phyloP scores from a whole-genome alignment of 2,797 vertebrate genomes.

The Babyrousa celebensis region DNA sequence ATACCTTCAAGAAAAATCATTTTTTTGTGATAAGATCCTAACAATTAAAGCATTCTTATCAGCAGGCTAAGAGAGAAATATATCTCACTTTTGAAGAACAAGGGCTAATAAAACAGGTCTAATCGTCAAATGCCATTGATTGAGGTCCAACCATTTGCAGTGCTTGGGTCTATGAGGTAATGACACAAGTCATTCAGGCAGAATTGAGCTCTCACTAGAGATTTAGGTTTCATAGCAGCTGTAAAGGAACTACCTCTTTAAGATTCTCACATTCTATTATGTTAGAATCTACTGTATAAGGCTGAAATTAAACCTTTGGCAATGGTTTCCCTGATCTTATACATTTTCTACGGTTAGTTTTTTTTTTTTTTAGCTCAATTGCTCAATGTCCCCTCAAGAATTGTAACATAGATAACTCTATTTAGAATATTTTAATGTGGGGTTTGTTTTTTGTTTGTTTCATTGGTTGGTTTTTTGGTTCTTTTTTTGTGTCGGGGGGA shows the following conservation, averaged over 20 bases:
- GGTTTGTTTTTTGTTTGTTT: background rate
- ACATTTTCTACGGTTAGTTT: background rate
- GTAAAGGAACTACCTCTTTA: background rate
- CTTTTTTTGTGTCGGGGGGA: background rate
- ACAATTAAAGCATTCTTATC: slow-evolving; percentile 25
- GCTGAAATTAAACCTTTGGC: background rate
- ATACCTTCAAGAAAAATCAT: slow-evolving; percentile 15
- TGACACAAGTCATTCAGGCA: background rate
- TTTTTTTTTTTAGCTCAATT: background rate
- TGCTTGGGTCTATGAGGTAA: background rate
- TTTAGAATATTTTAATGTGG: background rate
- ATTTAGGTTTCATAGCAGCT: background rate
- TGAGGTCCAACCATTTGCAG: background rate
- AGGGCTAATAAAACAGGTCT: background rate
- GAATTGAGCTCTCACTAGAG: background rate
- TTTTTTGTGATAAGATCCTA: background rate
- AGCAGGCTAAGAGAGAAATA: background rate
- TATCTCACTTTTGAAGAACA: slow-evolving; percentile 33
- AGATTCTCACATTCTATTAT: background rate
- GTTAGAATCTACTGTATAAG: background rate
- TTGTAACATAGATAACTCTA: background rate
- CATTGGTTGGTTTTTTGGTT: no score
- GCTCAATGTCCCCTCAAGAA: slow-evolving; percentile 22
- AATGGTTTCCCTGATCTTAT: slow-evolving; percentile 1
- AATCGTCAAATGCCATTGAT: background rate